Base-by-base conservation (phyloP, 64 coral and sea anemone genomes). In the Montipora foliosa region DNA sequence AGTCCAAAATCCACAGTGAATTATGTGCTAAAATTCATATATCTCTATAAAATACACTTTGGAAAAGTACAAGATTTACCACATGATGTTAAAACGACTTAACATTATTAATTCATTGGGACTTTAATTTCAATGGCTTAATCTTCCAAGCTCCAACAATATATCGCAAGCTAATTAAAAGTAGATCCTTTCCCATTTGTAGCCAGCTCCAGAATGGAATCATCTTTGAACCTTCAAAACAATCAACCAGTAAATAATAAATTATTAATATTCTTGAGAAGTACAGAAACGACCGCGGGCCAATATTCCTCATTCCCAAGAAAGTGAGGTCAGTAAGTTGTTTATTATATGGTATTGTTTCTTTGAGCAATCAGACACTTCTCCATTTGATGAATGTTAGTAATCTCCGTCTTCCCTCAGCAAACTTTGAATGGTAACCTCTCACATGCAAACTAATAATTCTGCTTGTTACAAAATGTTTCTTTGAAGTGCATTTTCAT, bases 131-230 rank as follows among this genome's bases (percentile, higher is more conserved):
- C 49, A 97, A 71, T 47, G 96, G 78, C 24, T 93, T 78, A 44
- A 99, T 94, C 79, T 75, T 99, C 98, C 98, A 99, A 24, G 95
- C 98, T 25, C 93, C 92, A 3, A 96, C 79, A 15, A 96, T n/a
- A 84, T 99, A 99, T 44, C 95, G 84, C 22, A 99, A 72, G 12
- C 95, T 80, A 4, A 99, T 99, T 17, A 99, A 44, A 44, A 99
- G 79, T 11, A 99, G 53, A 69, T 99, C 98, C 88, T 90, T 96
- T 9, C 95, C 98, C 98, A 99, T 99, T 69, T 99, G 98, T 17
- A 98, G 46, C 97, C 97, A 98, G 55, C 97, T 98, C 94, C 87
- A 98, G 6, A 98, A 57, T 8, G 97, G 97, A 52, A 95, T 79
- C 94, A 98, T 98, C 90, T 98, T 98, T 14, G 97, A 98, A 67